phyloP scores from a whole-genome alignment of 2,888 invertebrate genomes.

The Scaptomyza tumidula region DNA sequence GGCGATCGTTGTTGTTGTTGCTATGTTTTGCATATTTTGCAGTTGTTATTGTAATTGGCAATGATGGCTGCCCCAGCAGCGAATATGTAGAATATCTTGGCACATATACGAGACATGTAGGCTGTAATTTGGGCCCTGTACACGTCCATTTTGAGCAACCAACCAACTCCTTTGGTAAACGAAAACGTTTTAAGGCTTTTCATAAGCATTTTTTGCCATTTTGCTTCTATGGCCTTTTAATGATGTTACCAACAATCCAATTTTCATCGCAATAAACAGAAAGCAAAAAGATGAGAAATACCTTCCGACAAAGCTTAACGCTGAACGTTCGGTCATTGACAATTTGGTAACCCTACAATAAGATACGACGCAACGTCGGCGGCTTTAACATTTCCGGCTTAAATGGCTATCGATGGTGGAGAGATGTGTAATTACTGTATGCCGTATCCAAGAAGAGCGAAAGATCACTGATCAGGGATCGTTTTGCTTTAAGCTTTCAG shows the following conservation, averaged over 20 bases:
- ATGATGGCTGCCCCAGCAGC: slow-evolving; percentile 60
- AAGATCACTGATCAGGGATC: slow-evolving; percentile 3
- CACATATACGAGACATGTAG: neutral
- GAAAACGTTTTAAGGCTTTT: slow-evolving; percentile 82
- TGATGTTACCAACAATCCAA: slow-evolving; percentile 43
- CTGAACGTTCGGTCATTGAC: slow-evolving; percentile 48
- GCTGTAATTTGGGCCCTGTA: slow-evolving; percentile 52
- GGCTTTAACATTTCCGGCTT: slow-evolving; percentile 56
- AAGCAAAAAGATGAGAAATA: slow-evolving; percentile 5
- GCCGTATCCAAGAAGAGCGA: neutral
- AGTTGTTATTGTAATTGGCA: slow-evolving; percentile 77
- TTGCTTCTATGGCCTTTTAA: slow-evolving; percentile 49
- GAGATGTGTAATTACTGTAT: slow-evolving; percentile 36
- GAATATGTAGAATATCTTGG: neutral
- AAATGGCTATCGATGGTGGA: slow-evolving; percentile 19
- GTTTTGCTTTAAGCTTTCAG: neutral
- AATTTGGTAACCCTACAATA: slow-evolving; percentile 42
- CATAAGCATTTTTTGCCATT: slow-evolving; percentile 51
- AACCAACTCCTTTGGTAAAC: slow-evolving; percentile 79
- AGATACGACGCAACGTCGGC: slow-evolving; percentile 8
- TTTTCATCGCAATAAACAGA: slow-evolving; percentile 22
- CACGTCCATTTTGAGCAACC: slow-evolving; percentile 60
- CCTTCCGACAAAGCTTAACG: slow-evolving; percentile 58
- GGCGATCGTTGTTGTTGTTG: slow-evolving; percentile 31
- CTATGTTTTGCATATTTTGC: slow-evolving; percentile 63